Evolutionary conservation across 2,797 vertebrate species (phyloP).

Genomic region (Nyctalus aviator): DNA sequence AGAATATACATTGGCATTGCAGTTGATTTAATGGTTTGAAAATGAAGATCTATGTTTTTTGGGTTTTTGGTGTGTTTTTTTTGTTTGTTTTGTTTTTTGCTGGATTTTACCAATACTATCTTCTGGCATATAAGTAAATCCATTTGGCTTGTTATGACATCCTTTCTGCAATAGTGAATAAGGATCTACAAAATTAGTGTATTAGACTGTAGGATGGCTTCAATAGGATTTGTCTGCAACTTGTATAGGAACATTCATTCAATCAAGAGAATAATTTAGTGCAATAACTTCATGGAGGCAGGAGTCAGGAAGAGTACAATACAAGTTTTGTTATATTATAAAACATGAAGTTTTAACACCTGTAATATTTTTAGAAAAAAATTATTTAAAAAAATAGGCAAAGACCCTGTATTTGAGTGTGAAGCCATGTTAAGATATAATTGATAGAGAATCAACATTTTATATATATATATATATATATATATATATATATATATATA

Average conservation of each 20-base stretch:
- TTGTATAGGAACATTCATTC: background rate
- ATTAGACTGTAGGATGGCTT: background rate
- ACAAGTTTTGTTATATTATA: conserved; percentile 14
- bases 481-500: too few relatives aligned
- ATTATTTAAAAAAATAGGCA: conserved; percentile 5
- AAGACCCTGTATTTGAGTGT: background rate
- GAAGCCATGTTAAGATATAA: background rate
- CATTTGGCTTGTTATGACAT: background rate
- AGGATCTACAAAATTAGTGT: background rate
- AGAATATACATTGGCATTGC: background rate
- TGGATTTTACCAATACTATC: background rate
- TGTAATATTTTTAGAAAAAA: conserved; percentile 11
- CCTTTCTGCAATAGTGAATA: background rate
- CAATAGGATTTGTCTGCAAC: background rate
- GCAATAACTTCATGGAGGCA: background rate
- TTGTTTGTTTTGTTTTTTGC: background rate
- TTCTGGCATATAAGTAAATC: conserved; percentile 21
- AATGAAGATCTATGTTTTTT: background rate
- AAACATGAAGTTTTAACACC: conserved; percentile 1
- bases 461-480: too few relatives aligned
- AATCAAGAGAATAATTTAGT: conserved; percentile 28
- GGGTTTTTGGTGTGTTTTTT: too few relatives aligned
- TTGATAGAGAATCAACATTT: background rate
- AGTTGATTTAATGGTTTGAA: background rate
- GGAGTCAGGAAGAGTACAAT: background rate